phyloP scores from a whole-genome alignment of 2,888 invertebrate genomes.

The Bombylius discolor region DNA sequence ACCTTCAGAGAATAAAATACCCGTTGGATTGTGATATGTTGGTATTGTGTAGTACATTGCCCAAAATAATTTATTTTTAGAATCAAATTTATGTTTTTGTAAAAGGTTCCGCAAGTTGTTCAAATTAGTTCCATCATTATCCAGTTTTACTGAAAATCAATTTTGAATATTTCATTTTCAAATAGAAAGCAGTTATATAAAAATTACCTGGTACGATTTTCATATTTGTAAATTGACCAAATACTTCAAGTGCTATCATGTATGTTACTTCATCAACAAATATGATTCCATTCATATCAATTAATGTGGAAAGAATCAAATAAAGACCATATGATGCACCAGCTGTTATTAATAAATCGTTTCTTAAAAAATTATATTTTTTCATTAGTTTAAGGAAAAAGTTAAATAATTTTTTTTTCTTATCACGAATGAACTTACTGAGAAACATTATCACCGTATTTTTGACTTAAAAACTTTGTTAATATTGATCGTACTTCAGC shows the following conservation, averaged over 20 bases:
- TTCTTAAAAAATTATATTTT: constrained; percentile 22
- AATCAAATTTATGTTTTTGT: constrained; percentile 25
- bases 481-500: constrained; percentile 38
- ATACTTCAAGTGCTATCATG: constrained; percentile 44
- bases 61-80: constrained; percentile 39
- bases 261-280: constrained; percentile 54
- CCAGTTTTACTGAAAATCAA: constrained; percentile 38
- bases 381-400: too few relatives aligned
- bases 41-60: constrained; percentile 45
- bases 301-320: constrained; percentile 40
- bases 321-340: constrained; percentile 50
- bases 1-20: constrained; percentile 39
- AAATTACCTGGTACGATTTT: constrained; percentile 38
- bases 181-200: not conserved
- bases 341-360: constrained; percentile 43
- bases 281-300: constrained; percentile 41
- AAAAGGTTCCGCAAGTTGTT: constrained; percentile 37
- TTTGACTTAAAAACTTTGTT: constrained; percentile 36
- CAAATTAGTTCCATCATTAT: constrained; percentile 40
- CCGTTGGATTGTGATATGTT: constrained; percentile 47
- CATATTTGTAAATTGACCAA: constrained; percentile 42
- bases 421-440: constrained; percentile 22
- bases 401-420: too few relatives aligned
- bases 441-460: constrained; percentile 36
- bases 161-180: not conserved